Evolutionary conservation across 2,113 vertebrate genomes (phyloP).

Genomic region (Epinephelus fuscoguttatus): DNA sequence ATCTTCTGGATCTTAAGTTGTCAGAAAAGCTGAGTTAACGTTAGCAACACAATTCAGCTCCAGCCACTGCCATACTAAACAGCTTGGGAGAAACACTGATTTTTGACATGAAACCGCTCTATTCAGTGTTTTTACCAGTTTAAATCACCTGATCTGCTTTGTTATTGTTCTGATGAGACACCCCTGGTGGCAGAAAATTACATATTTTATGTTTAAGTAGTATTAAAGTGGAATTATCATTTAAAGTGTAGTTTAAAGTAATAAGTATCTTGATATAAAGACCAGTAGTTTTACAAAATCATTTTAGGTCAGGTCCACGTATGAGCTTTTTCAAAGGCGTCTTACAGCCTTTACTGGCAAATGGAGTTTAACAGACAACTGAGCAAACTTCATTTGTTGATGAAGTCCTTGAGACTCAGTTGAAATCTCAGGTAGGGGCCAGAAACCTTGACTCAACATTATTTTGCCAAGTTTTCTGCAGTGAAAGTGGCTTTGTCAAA

Average conservation of each 20-base stretch:
- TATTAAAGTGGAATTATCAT: neutral
- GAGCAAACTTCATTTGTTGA: neutral
- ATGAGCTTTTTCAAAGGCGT: neutral
- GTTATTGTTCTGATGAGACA: no score
- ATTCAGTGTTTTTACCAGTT: no score
- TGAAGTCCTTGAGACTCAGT: neutral
- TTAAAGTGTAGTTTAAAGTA: neutral
- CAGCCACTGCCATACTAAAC: no score
- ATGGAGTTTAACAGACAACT: neutral
- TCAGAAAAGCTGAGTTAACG: no score
- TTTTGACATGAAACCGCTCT: no score
- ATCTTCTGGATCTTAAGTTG: no score
- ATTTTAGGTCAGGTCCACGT: neutral
- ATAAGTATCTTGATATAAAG: neutral
- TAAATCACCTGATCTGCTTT: no score
- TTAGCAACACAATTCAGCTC: no score
- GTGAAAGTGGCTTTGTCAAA: neutral
- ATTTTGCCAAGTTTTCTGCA: neutral
- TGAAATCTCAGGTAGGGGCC: neutral
- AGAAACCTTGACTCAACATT: neutral
- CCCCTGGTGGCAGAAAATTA: no score
- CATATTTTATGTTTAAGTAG: no score
- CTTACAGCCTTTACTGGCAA: neutral
- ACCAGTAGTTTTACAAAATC: neutral
- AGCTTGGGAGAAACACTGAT: no score